Percentiles rank a stretch among this genome's conserved stretches.
These are phyloP conservation scores for Calliscelio sp. DNA, from an alignment of 2,888 invertebrate genomes.

Conservation along the genomic window DNA sequence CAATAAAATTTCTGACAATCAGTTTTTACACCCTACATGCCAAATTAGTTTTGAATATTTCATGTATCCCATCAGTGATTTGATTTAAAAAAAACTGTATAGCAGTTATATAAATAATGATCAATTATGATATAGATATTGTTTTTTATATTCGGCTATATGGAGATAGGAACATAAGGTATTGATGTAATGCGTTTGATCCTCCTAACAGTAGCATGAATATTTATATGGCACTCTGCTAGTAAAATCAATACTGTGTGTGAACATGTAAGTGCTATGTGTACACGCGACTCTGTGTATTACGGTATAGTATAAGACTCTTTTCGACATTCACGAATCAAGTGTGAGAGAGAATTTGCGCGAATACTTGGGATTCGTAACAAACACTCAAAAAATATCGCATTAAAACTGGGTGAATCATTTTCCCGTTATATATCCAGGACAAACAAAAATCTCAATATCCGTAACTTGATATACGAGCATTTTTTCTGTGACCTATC, in stretches of 20 bases:
- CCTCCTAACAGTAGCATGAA: constrained; percentile 83
- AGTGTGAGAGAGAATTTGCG: constrained; percentile 63
- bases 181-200: constrained; percentile 79
- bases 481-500: constrained; percentile 9
- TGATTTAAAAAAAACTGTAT: neutral
- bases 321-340: constrained; percentile 58
- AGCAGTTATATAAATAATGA: neutral
- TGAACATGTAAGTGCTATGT: constrained; percentile 52
- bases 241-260: constrained; percentile 80
- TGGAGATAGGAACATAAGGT: constrained; percentile 48
- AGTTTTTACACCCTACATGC: neutral
- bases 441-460: constrained; percentile 53
- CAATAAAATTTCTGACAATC: constrained; percentile 55
- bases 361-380: constrained; percentile 55
- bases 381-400: constrained; percentile 61
- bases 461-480: constrained; percentile 28
- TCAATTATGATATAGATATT: neutral
- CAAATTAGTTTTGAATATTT: constrained; percentile 2
- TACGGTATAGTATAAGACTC: constrained; percentile 48
- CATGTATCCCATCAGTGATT: neutral
- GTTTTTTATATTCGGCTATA: neutral
- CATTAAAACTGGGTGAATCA: constrained; percentile 50
- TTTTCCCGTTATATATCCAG: constrained; percentile 34
- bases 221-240: constrained; percentile 81
- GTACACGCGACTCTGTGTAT: constrained; percentile 43